phyloP scores from a whole-genome alignment of 2,113 vertebrate species.

The Mesitornis unicolor region DNA sequence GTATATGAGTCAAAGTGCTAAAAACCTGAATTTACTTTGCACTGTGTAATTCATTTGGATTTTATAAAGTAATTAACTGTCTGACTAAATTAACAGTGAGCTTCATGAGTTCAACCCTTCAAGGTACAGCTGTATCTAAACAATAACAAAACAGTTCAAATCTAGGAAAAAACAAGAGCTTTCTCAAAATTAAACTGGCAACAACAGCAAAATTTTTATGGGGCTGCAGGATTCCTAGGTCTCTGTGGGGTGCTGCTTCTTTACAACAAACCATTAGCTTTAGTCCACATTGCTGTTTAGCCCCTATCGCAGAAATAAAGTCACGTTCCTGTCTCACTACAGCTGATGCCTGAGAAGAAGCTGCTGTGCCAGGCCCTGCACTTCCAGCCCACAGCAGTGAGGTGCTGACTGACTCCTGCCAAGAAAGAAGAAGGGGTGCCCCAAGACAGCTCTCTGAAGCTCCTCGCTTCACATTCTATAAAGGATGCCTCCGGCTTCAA shows the following conservation, averaged over 20 bases:
- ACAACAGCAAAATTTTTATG: neutral
- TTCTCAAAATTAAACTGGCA: neutral
- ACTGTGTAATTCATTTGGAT: neutral
- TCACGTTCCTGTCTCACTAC: rapidly evolving
- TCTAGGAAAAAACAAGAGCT: neutral
- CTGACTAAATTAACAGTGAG: neutral
- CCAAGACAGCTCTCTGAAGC: neutral
- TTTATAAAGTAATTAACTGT: neutral
- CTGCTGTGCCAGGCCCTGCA: neutral
- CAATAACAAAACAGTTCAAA: neutral
- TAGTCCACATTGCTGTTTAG: neutral
- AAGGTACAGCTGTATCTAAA: neutral
- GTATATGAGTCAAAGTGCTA: neutral
- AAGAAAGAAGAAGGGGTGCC: neutral
- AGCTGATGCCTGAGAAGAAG: neutral
- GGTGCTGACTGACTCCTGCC: neutral
- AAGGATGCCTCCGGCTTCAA: neutral
- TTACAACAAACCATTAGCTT: neutral
- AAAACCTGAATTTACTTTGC: neutral
- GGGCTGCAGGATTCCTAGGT: neutral
- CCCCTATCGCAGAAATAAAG: rapidly evolving
- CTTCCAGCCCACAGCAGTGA: neutral
- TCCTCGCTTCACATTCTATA: neutral
- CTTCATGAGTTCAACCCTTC: neutral
- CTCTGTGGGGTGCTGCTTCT: neutral